Base-by-base conservation (phyloP, 2,888 invertebrate genomes). In the Diaprepes abbreviatus region DNA sequence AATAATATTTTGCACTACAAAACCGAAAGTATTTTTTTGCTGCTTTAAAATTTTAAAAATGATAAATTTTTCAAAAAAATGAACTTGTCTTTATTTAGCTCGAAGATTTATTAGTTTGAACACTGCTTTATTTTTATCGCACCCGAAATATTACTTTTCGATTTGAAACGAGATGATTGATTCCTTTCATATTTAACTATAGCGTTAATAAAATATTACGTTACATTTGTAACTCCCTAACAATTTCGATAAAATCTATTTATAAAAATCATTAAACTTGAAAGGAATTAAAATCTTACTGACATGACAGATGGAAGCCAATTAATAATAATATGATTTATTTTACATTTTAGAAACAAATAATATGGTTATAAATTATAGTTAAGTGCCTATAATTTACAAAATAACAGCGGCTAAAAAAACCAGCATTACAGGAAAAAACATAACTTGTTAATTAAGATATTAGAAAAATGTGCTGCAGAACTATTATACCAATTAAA, bases 301-400 rank as follows among this genome's bases (percentile, higher is more conserved):
- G 69, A 59, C 64, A 64, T 69, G 69, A 69, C 52, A 24, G 64
- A 58, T 63, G 57, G 43, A 35, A 63, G 35, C 64, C 59, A 64
- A 69, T 69, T 69, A 69, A 69, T 69, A 58, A 48, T 31, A 7
- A 45, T 35, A 40, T 69, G 69, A 69, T 69, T 69, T 69, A 69
- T 69, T 52, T 35, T 28, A 31, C 48, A 63, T 64, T 69, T 69
- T 64, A 64, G 35, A 69, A 64, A 69, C 59, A 57, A 64, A 69
- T 59, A 68, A 62, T 35, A 58, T 38, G 36, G 21, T 28, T 10
- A 69, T 69, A 69, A 69, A 69, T 69, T 63, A 64, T 31, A 12
- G 58, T 64, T 58, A 69, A 62, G 45, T 66, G 57, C 58, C 50
- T 58, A 66, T 66, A 66, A 58, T 58, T 66, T 58, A 66, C 66